These are phyloP conservation scores for Leptinotarsa tumamoca DNA, from an alignment of 2,888 invertebrate genomes.

Conservation along the genomic window DNA sequence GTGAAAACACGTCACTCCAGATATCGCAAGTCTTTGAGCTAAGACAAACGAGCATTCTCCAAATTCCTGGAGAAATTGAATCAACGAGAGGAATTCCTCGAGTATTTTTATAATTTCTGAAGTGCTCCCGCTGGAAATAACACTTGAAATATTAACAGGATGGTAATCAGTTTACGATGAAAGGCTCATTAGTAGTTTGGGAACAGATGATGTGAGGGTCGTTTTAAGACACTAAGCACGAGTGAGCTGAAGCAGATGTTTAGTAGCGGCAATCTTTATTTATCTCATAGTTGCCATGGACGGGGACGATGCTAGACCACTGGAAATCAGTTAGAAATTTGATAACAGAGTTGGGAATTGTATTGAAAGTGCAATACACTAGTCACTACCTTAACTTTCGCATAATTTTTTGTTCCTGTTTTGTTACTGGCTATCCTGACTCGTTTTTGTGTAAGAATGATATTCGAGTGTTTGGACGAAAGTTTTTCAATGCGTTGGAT, in stretches of 20 bases:
- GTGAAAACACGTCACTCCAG: neutral
- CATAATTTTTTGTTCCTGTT: too few relatives aligned
- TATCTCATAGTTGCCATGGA: neutral
- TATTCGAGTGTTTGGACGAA: too few relatives aligned
- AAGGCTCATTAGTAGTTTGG: slow-evolving; percentile 20
- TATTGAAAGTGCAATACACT: too few relatives aligned
- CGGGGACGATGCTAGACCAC: neutral
- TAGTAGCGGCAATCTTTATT: slow-evolving; percentile 24
- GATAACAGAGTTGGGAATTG: too few relatives aligned
- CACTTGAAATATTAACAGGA: slow-evolving; percentile 16
- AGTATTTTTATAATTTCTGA: slow-evolving; percentile 8
- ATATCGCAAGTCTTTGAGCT: neutral
- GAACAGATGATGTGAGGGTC: slow-evolving; percentile 18
- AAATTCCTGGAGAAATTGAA: slow-evolving; percentile 2
- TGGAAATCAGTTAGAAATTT: neutral
- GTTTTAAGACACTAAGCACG: slow-evolving; percentile 9
- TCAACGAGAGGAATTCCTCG: slow-evolving; percentile 2
- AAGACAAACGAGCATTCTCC: neutral
- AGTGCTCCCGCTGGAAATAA: slow-evolving; percentile 16
- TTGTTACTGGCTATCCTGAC: too few relatives aligned
- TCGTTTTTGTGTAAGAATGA: too few relatives aligned
- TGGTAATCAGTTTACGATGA: slow-evolving; percentile 21
- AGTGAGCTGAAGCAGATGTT: slow-evolving; percentile 25
- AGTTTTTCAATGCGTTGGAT: too few relatives aligned
- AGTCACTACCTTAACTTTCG: too few relatives aligned